Conservation (phyloP, 2,888 invertebrate genomes). For the Plagiodera versicolora region DNA sequence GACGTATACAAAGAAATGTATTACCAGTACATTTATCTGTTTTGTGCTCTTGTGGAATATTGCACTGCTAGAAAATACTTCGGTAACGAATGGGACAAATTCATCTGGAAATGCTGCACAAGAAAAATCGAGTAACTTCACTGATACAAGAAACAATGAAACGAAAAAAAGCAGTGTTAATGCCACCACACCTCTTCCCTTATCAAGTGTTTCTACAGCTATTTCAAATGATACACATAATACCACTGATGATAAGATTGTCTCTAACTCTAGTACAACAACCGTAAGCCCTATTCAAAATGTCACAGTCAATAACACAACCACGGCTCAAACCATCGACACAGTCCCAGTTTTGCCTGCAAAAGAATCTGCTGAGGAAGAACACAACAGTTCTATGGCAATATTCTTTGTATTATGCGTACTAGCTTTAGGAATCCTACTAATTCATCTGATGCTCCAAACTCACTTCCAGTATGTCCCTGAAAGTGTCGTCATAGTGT, state of each 20-base stretch:
- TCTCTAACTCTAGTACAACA: not conserved
- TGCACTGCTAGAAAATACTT: slow-evolving; percentile 38
- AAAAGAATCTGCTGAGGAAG: slow-evolving; percentile 90
- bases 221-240: not conserved
- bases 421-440: slow-evolving; percentile 87
- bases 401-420: slow-evolving; percentile 98
- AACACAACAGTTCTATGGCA: slow-evolving; percentile 94
- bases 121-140: not conserved
- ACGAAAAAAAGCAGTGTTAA: not conserved
- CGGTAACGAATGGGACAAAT: slow-evolving; percentile 15
- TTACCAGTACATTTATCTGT: slow-evolving; percentile 30
- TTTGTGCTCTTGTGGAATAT: slow-evolving; percentile 41
- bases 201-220: not conserved
- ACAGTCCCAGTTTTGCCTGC: slow-evolving; percentile 83
- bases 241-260: not conserved
- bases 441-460: slow-evolving; percentile 93
- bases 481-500: slow-evolving; percentile 96
- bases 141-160: not conserved
- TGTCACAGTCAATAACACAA: slow-evolving; percentile 10
- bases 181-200: not conserved
- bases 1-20: slow-evolving; percentile 25
- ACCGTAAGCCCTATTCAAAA: slow-evolving; percentile 5
- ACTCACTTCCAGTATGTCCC: slow-evolving; percentile 96
- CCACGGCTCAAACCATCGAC: slow-evolving; percentile 62
- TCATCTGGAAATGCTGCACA: slow-evolving; percentile 1